Conservation (phyloP, 2,888 invertebrate genomes). For the Volucella bombylans region DNA sequence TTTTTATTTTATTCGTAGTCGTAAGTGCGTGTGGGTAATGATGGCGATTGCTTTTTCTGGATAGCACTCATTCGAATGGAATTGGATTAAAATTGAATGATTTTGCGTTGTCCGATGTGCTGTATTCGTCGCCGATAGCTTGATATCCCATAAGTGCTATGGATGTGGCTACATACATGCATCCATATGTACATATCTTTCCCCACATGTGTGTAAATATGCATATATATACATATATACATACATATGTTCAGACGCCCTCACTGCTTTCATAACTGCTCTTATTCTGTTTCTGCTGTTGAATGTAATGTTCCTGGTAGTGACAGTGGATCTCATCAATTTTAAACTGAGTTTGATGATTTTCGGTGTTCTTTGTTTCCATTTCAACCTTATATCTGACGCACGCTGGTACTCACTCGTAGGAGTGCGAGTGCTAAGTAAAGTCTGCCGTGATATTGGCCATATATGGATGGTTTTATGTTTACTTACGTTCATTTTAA, state of each 20-base stretch:
- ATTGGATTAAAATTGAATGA: conserved; percentile 73
- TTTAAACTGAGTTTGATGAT: conserved; percentile 66
- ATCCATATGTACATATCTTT: no score
- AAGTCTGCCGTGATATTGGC: neutral
- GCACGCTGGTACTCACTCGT: conserved; percentile 8
- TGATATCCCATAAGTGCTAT: conserved; percentile 48
- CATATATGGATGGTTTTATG: conserved; percentile 70
- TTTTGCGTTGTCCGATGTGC: neutral
- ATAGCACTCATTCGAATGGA: conserved; percentile 71
- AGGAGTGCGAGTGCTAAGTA: no score
- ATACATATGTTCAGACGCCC: no score
- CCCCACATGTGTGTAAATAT: no score
- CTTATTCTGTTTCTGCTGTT: conserved; percentile 30
- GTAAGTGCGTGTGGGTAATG: conserved; percentile 59
- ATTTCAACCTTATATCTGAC: neutral
- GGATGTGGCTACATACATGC: conserved; percentile 10
- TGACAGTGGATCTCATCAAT: conserved; percentile 62
- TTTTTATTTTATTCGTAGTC: neutral
- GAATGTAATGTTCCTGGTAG: conserved; percentile 49
- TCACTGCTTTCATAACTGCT: conserved; percentile 10
- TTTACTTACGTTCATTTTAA: conserved; percentile 69
- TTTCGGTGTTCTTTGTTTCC: conserved; percentile 41
- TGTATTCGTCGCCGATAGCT: conserved; percentile 44
- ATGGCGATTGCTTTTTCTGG: conserved; percentile 72
- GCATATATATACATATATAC: no score